A percentile compares a stretch with the other conserved stretches of the same genome.
These are phyloP conservation scores for Ifrita kowaldi DNA, from an alignment of 2,113 vertebrate species.

Conservation along the genomic window DNA sequence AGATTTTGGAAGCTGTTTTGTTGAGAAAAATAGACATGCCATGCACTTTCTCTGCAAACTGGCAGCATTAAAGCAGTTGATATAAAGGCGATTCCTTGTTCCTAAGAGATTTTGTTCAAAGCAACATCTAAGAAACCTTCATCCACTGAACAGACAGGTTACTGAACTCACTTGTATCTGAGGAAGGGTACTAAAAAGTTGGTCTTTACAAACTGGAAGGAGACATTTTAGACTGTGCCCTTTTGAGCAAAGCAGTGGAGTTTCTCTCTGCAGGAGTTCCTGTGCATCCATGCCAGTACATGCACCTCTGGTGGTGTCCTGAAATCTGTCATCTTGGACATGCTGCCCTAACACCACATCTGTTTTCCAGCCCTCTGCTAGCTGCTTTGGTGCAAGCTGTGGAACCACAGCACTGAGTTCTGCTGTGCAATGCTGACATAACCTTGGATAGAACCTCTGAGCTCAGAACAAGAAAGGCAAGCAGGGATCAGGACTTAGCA, in stretches of 20 bases:
- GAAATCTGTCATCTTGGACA: background rate
- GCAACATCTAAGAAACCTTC: background rate
- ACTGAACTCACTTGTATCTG: background rate
- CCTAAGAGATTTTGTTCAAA: background rate
- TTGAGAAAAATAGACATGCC: background rate
- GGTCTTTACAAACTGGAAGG: background rate
- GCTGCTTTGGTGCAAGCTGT: background rate
- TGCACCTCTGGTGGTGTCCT: background rate
- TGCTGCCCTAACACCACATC: background rate
- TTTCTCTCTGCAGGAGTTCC: background rate
- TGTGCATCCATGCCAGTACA: background rate
- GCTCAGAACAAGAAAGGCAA: background rate
- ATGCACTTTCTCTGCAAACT: background rate
- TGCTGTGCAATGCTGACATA: background rate
- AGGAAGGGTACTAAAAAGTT: background rate
- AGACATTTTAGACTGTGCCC: background rate
- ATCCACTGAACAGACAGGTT: background rate
- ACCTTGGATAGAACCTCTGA: background rate
- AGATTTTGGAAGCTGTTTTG: background rate
- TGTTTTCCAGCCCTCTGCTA: background rate
- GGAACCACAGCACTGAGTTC: background rate
- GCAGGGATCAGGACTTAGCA: background rate
- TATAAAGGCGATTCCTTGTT: background rate
- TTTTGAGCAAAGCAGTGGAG: background rate
- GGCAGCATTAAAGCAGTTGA: background rate